Conservation (phyloP, 2,113 vertebrate genomes). For the Cyphomyrus discorhynchus region DNA sequence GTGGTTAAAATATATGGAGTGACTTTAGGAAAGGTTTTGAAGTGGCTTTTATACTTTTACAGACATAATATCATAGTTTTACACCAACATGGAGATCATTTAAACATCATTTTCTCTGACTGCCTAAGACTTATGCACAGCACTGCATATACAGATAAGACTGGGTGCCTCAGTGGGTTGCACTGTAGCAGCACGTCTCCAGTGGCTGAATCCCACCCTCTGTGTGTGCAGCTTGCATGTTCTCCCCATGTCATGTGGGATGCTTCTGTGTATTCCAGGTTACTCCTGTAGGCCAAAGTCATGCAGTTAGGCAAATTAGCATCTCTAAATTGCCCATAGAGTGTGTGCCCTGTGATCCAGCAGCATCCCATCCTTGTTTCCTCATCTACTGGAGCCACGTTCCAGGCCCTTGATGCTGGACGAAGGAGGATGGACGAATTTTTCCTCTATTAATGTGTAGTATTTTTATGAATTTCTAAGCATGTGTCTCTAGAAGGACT, state of each 20-base stretch:
- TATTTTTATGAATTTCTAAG: background rate
- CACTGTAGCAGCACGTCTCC: background rate
- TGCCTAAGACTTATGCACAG: background rate
- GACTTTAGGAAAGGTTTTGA: background rate
- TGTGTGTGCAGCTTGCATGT: background rate
- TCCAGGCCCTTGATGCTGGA: background rate
- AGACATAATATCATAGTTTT: background rate
- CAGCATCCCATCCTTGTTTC: background rate
- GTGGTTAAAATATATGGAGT: background rate
- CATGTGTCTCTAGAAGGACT: background rate
- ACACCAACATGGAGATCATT: background rate
- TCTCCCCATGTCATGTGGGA: background rate
- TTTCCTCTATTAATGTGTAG: background rate
- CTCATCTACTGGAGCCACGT: background rate
- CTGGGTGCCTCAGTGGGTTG: background rate
- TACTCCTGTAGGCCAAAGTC: background rate
- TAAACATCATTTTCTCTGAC: background rate
- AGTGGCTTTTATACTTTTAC: background rate
- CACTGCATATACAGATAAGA: background rate
- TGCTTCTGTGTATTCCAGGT: background rate
- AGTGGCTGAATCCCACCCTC: background rate
- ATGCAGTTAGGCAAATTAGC: background rate
- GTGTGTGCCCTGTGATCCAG: background rate
- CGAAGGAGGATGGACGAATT: background rate
- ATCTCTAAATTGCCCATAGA: background rate